Conservation (phyloP, 2,797 vertebrate genomes). For the Petrocephalus schoutedeni region DNA sequence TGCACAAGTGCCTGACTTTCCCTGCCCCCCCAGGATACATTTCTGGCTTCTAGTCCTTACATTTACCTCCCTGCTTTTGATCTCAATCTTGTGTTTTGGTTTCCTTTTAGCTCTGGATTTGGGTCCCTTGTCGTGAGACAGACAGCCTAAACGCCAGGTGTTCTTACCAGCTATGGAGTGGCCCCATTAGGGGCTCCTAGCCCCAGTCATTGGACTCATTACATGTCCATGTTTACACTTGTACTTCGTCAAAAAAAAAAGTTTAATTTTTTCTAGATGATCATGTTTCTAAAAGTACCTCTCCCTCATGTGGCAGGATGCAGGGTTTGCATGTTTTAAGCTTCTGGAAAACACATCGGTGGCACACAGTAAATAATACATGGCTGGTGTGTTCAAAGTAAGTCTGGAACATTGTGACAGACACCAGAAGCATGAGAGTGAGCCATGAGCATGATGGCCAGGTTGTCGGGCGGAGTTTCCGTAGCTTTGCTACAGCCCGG, state of each 20-base stretch:
- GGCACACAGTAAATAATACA: neutral
- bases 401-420: slow-evolving; percentile 4
- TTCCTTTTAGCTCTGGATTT: too few species aligned
- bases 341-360: neutral
- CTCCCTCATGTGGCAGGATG: neutral
- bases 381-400: neutral
- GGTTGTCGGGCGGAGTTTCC: neutral
- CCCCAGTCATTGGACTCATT: neutral
- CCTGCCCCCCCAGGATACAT: too few species aligned
- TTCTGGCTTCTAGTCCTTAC: too few species aligned
- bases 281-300: neutral
- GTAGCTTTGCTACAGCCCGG: neutral
- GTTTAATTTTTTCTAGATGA: neutral
- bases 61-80: too few species aligned
- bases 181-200: neutral
- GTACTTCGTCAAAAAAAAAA: neutral
- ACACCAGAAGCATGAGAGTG: neutral
- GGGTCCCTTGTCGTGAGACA: too few species aligned
- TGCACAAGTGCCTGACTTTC: too few species aligned
- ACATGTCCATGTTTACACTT: neutral
- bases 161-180: neutral
- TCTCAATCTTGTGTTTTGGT: too few species aligned
- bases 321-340: neutral
- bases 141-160: too few species aligned
- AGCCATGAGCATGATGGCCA: neutral